A percentile compares a stretch with the other conserved stretches of the same genome.
phyloP scores from a whole-genome alignment of 2,888 invertebrate genomes.

The Mythimna pallens region DNA sequence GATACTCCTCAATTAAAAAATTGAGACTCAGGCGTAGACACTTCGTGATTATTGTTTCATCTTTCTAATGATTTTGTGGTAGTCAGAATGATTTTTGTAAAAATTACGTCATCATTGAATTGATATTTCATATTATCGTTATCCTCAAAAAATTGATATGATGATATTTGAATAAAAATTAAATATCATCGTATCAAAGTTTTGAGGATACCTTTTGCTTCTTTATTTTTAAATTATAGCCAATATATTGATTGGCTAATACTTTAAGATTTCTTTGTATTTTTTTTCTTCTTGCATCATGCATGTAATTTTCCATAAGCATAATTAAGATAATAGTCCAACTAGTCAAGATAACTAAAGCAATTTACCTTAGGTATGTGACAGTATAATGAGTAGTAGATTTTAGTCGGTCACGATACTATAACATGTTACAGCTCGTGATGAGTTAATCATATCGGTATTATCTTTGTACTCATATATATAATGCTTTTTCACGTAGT shows the following conservation, averaged over 20 bases:
- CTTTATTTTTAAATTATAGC: conserved; percentile 4
- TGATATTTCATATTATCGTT: not conserved
- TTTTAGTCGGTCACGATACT: conserved; percentile 39
- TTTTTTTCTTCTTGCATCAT: not conserved
- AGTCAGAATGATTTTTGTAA: not conserved
- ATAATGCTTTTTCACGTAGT: conserved; percentile 1
- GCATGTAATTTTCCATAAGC: conserved; percentile 27
- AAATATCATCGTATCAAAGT: not conserved
- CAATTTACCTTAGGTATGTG: conserved; percentile 40
- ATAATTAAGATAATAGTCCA: conserved; percentile 12
- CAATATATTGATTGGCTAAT: not conserved
- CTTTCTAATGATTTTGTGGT: conserved; percentile 4
- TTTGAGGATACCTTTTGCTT: not conserved
- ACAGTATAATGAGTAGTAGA: conserved; percentile 42
- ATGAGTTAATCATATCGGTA: conserved; percentile 13
- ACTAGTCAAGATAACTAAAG: conserved; percentile 38
- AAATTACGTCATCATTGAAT: conserved; percentile 31
- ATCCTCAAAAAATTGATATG: conserved; percentile 2
- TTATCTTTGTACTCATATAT: conserved; percentile 28
- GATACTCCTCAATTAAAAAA: no score
- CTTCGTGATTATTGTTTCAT: conserved; percentile 20
- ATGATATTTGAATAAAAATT: no score
- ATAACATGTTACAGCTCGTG: conserved; percentile 48
- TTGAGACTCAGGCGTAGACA: not conserved
- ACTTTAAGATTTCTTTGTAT: not conserved